These are phyloP conservation scores for Pseudococcus longispinus DNA, from an alignment of 2,888 invertebrate genomes.

Conservation along the genomic window DNA sequence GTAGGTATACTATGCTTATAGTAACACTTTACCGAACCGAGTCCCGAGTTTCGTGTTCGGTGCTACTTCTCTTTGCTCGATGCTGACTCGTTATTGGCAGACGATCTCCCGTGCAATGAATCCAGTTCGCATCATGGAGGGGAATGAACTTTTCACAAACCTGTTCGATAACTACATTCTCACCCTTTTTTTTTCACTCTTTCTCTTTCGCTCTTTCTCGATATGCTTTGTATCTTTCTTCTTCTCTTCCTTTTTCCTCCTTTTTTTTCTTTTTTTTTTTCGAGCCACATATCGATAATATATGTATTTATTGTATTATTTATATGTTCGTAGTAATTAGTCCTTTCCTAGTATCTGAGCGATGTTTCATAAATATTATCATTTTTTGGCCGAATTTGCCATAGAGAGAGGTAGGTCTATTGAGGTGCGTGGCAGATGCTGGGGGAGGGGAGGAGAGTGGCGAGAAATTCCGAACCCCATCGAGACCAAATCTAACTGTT, in stretches of 20 bases:
- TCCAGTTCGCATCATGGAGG: conserved; percentile 51
- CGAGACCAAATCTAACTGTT: no score
- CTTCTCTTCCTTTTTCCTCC: no score
- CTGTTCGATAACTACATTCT: conserved; percentile 45
- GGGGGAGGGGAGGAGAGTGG: no score
- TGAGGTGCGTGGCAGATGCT: no score
- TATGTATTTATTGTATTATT: neutral
- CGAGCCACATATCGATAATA: conserved; percentile 42
- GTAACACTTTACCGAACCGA: neutral
- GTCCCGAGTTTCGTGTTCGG: neutral
- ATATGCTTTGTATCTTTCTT: no score
- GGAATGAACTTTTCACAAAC: conserved; percentile 53
- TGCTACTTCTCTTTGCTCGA: conserved; percentile 20
- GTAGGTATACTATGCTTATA: neutral
- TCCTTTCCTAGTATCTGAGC: neutral
- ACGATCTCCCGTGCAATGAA: conserved; percentile 49
- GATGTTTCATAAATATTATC: neutral
- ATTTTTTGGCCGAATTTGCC: neutral
- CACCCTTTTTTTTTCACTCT: conserved; percentile 42
- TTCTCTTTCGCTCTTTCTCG: neutral
- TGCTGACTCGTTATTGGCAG: conserved; percentile 49
- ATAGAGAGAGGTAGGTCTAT: neutral
- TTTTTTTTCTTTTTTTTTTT: neutral
- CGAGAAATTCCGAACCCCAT: no score
- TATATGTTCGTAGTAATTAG: neutral